These are phyloP conservation scores for Microcebus jonahi DNA, from an alignment of 2,113 vertebrate species.

Conservation along the genomic window DNA sequence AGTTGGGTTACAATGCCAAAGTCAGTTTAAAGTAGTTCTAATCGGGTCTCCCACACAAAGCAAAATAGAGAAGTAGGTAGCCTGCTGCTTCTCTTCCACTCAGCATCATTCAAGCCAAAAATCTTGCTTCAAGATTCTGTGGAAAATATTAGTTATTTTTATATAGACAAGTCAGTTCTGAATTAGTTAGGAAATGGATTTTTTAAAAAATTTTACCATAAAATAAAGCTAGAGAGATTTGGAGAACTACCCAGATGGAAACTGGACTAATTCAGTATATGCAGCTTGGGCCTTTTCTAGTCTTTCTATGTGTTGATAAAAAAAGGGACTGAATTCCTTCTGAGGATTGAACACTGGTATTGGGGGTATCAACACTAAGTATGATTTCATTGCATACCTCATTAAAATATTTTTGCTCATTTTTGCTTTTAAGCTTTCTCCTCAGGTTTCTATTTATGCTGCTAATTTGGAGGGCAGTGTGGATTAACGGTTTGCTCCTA, in stretches of 20 bases:
- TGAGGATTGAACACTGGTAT: not conserved
- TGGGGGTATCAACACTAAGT: not conserved
- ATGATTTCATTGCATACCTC: not conserved
- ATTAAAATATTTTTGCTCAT: not conserved
- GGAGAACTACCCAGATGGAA: slow-evolving; percentile 59
- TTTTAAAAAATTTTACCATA: not conserved
- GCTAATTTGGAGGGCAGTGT: not conserved
- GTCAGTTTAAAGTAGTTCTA: slow-evolving; percentile 58
- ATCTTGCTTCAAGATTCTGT: slow-evolving; percentile 38
- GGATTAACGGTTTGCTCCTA: not conserved
- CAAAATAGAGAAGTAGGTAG: slow-evolving; percentile 63
- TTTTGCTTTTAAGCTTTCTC: not conserved
- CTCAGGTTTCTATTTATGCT: not conserved
- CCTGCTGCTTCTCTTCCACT: slow-evolving; percentile 20
- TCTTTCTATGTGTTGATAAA: not conserved
- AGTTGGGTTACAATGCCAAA: slow-evolving; percentile 58
- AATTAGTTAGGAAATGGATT: not conserved
- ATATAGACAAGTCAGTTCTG: slow-evolving; percentile 70
- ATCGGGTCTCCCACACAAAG: slow-evolving; percentile 63
- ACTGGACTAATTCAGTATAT: slow-evolving; percentile 23
- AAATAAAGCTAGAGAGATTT: slow-evolving; percentile 66
- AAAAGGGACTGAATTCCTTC: not conserved
- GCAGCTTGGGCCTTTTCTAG: not conserved
- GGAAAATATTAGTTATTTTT: slow-evolving; percentile 76
- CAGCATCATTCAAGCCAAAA: slow-evolving; percentile 51